Evolutionary conservation across 2,888 invertebrate genomes (phyloP), one percentile per base, ranked within the genome.

Genomic region (Noctua janthina): DNA sequence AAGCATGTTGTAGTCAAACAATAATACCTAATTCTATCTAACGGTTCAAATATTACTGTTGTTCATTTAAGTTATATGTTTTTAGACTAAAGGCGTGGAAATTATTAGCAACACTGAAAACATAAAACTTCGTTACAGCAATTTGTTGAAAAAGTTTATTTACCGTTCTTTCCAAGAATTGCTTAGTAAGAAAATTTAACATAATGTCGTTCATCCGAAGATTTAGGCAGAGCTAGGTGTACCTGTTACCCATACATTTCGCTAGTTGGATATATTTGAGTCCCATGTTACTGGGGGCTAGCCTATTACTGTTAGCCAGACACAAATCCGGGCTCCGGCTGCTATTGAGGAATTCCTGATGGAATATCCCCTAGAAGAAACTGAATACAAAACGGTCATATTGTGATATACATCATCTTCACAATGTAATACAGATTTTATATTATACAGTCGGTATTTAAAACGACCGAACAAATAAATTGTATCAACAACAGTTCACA

Each of bases 101-200:
- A 64, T 29, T 17, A 29, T 1, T 51, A 76, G 64, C 5, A 43
- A 77, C 23, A 76, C 7, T 23, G 46, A 64, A 75, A 51, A 76
- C 43, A 23, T 43, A 11, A 23, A 51, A n/a, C 17, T 66, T 4
- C 20, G 7, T 62, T 74, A 35, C 0, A 39, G 39, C 15, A 68
- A n/a, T 62, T 73, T n/a, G 17, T 39, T 69, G 11, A 68, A 68
- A 49, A 39, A 35, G 29, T 29, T 6, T 75, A 10, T 20, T 20
- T 54, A 29, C 6, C 17, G 7, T 39, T 49, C n/a, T 23, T 29
- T 56, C 29, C 17, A 20, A 15, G 20, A 54, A 70, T 10, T 49
- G 17, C 8, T 56, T 46, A 35, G 2, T 11, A 75, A 15, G 4
- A 51, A 23, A 43, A 39, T 15, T 7, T 8, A 2, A 29, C 29